phyloP scores from a whole-genome alignment of 1,140 invertebrate genomes.

The Pinna nobilis region DNA sequence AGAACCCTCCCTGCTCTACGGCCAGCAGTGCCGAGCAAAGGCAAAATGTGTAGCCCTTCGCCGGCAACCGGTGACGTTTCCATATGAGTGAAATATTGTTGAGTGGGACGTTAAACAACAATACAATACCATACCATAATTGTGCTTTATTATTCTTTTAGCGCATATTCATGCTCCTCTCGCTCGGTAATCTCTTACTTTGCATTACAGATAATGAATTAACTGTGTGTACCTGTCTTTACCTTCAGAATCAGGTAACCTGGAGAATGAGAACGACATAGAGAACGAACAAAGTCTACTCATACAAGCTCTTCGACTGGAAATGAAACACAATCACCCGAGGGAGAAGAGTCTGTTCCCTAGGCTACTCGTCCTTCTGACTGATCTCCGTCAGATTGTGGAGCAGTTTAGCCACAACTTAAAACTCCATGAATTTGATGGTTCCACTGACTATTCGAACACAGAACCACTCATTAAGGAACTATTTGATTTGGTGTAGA shows the following conservation, averaged over 20 bases:
- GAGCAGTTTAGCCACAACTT: slow-evolving; percentile 58
- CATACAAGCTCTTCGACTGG: slow-evolving; percentile 55
- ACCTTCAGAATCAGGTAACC: slow-evolving; percentile 25
- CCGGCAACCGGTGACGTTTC: no score
- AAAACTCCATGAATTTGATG: slow-evolving; percentile 44
- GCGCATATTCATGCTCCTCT: no score
- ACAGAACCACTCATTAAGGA: slow-evolving; percentile 55
- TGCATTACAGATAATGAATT: not conserved
- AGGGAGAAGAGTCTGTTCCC: slow-evolving; percentile 55
- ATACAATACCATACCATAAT: no score
- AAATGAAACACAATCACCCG: slow-evolving; percentile 65
- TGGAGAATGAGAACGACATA: slow-evolving; percentile 38
- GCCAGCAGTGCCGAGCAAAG: no score
- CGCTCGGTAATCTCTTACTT: no score
- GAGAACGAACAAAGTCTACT: slow-evolving; percentile 55
- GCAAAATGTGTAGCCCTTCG: no score
- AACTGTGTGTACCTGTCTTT: not conserved
- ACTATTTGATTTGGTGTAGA: slow-evolving; percentile 61
- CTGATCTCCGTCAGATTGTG: slow-evolving; percentile 60
- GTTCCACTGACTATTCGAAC: slow-evolving; percentile 37
- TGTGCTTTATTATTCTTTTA: no score
- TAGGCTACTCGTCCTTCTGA: slow-evolving; percentile 56
- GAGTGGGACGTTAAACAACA: no score
- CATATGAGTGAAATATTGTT: no score
- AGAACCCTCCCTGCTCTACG: no score